phyloP scores from a whole-genome alignment of 2,888 invertebrate genomes.

The Eupeodes luniger region DNA sequence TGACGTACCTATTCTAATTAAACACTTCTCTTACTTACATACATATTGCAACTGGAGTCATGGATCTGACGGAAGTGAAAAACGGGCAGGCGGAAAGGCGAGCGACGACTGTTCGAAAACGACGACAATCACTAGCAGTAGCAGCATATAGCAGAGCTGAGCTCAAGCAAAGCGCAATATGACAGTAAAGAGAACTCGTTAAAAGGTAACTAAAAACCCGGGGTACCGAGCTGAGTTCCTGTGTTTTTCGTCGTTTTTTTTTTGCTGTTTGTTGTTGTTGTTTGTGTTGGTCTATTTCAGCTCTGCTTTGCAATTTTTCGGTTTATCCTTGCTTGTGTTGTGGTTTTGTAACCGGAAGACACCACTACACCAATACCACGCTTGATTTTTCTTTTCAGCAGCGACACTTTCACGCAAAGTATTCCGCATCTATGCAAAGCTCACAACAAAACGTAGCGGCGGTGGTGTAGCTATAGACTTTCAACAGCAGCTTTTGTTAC shows the following conservation, averaged over 20 bases:
- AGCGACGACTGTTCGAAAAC: not conserved
- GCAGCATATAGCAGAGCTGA: too few relatives aligned
- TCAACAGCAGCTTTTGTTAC: slow-evolving; percentile 58
- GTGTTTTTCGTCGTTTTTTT: slow-evolving; percentile 34
- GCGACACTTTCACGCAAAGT: slow-evolving; percentile 42
- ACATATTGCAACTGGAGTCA: slow-evolving; percentile 70
- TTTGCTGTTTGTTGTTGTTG: slow-evolving; percentile 6
- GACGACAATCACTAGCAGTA: slow-evolving; percentile 24
- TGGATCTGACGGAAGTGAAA: slow-evolving; percentile 58
- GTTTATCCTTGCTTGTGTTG: slow-evolving; percentile 70
- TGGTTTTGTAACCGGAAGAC: slow-evolving; percentile 74
- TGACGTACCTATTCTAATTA: slow-evolving; percentile 68
- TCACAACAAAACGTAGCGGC: not conserved
- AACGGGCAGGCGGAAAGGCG: slow-evolving; percentile 14
- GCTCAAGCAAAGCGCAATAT: slow-evolving; percentile 27
- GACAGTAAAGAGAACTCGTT: slow-evolving; percentile 74
- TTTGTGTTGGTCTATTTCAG: slow-evolving; percentile 1
- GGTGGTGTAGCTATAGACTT: not conserved
- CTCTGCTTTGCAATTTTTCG: slow-evolving; percentile 59
- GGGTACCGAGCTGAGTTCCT: slow-evolving; percentile 56
- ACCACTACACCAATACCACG: slow-evolving; percentile 50
- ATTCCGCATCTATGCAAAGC: slow-evolving; percentile 18
- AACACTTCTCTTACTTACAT: slow-evolving; percentile 60
- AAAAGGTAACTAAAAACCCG: slow-evolving; percentile 75
- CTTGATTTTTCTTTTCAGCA: slow-evolving; percentile 57